These are phyloP conservation scores for Mus spicilegus DNA, from an alignment of 2,113 vertebrate genomes.

Conservation along the genomic window DNA sequence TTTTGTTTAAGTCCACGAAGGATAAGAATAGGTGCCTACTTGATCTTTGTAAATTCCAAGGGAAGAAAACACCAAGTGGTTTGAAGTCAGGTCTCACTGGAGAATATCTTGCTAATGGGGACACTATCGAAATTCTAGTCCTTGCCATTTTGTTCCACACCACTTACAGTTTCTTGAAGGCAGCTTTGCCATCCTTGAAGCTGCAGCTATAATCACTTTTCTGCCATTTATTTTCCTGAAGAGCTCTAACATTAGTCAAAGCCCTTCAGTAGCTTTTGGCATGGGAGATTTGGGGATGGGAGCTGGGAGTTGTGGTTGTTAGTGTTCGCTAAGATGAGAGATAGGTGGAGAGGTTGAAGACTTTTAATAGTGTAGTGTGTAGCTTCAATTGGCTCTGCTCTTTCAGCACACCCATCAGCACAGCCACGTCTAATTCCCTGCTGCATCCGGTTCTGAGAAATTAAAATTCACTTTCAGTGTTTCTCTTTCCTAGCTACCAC, in stretches of 20 bases:
- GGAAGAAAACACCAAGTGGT: not conserved
- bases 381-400: not conserved
- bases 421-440: not conserved
- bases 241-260: not conserved
- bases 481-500: not conserved
- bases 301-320: not conserved
- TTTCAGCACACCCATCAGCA: not conserved
- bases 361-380: not conserved
- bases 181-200: not conserved
- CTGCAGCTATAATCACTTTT: not conserved
- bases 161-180: slow-evolving; percentile 40
- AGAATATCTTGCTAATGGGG: slow-evolving; percentile 35
- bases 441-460: not conserved
- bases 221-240: slow-evolving; percentile 35
- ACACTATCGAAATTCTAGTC: too few relatives aligned
- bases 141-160: not conserved
- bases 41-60: slow-evolving; percentile 23
- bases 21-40: slow-evolving; percentile 45
- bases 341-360: not conserved
- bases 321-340: not conserved
- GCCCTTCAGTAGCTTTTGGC: too few relatives aligned
- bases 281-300: not conserved
- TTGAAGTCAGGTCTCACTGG: slow-evolving; percentile 1
- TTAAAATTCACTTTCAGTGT: not conserved
- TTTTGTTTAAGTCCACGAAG: slow-evolving; percentile 30